Base-by-base conservation (phyloP, 2,113 vertebrate genomes). In the Pelmatolapia mariae region DNA sequence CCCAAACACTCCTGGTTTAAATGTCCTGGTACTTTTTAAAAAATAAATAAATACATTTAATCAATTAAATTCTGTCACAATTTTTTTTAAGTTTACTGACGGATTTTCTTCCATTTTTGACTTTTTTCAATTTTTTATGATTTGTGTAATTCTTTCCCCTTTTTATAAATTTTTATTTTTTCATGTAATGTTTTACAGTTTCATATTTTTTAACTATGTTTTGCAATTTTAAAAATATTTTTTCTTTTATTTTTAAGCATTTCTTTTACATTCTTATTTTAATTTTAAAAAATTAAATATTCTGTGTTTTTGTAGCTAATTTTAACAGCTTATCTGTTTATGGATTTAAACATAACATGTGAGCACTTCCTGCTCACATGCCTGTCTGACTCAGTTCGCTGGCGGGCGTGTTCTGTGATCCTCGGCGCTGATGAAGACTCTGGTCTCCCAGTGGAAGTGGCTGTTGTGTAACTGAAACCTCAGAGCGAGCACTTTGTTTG, bases 391-490 rank as follows among this genome's bases (percentile, higher is more conserved):
- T 66, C 66, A 68, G 33, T 68, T 38, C 11, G 19, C 19, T 68
- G 61, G 19, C 19, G 11, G 61, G 33, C 7, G 1, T 68, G 33
- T 68, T 76, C 24, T 76, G 40, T 29, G 40, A 76, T 40, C 66
- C 38, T 45, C 38, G 8, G 33, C 2, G 4, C 68, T 73, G 73
- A 33, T 33, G 73, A 78, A 78, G 73, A 78, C 73, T 50, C 43
- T 50, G 43, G 15, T 19, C 71, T 47, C 24, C 73, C 10, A 45
- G 18, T 26, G 40, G 18, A 76, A 71, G 66, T 8, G n/a, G 47
- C 29, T 73, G 61, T 87, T 88, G 82, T 85, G 82, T 63, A 89
- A 87, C 84, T 15, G 63, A 52, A 78, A 52, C 10, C 73, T 78
- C 45, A 31, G 73, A 52, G 24, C 33, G 19, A 81, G 87, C 68